Evolutionary conservation across 1,140 invertebrate species (phyloP).

Genomic region (Bombus vancouverensis): DNA sequence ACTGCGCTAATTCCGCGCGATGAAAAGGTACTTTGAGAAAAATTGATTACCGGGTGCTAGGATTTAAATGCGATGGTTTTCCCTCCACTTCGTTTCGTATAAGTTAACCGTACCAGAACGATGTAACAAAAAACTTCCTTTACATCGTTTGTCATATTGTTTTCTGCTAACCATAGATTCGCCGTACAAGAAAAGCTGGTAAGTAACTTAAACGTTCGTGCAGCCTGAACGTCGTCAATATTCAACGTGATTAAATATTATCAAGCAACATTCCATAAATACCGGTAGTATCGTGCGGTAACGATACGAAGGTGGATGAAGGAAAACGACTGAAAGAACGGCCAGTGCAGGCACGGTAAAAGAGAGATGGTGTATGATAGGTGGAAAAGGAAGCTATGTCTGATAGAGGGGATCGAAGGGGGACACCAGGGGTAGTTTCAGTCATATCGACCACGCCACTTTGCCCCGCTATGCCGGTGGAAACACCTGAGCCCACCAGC

Average conservation of each 20-base stretch:
- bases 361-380: slow-evolving; percentile 19
- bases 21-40: slow-evolving; percentile 38
- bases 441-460: slow-evolving; percentile 78
- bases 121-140: not conserved
- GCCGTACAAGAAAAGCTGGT: not conserved
- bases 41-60: not conserved
- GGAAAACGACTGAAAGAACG: slow-evolving; percentile 24
- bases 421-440: slow-evolving; percentile 65
- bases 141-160: too few species aligned
- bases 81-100: not conserved
- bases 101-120: too few species aligned
- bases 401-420: slow-evolving; percentile 61
- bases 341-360: slow-evolving; percentile 26
- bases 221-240: slow-evolving; percentile 59
- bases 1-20: slow-evolving; percentile 37
- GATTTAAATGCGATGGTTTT: not conserved
- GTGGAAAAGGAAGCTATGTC: slow-evolving; percentile 46
- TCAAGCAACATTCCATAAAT: slow-evolving; percentile 74
- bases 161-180: too few species aligned
- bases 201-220: slow-evolving; percentile 61
- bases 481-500: slow-evolving; percentile 71
- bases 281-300: slow-evolving; percentile 61
- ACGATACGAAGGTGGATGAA: slow-evolving; percentile 36
- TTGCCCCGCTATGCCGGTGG: slow-evolving; percentile 61
- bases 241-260: slow-evolving; percentile 76